Conservation (phyloP, 1,140 invertebrate species). For the Papilio aristodemus region DNA sequence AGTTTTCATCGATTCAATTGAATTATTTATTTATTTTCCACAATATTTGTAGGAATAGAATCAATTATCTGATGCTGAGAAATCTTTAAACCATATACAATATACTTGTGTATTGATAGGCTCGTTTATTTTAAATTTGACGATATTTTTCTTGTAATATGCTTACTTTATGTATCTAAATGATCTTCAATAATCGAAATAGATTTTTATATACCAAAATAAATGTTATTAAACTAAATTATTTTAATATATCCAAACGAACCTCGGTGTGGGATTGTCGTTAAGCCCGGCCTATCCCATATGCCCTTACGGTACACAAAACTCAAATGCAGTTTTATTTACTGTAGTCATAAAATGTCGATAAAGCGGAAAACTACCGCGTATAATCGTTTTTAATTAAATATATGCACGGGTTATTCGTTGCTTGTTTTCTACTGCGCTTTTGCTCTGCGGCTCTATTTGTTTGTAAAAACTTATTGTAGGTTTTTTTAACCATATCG, state of each 20-base stretch:
- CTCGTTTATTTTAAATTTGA: no score
- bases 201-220: no score
- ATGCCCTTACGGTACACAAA: conserved; percentile 57
- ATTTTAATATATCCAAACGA: conserved; percentile 48
- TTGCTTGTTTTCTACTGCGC: conserved; percentile 37
- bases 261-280: conserved; percentile 38
- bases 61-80: no score
- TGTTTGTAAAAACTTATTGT: conserved; percentile 25
- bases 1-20: no score
- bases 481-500: neutral
- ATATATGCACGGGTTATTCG: conserved; percentile 50
- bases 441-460: conserved; percentile 32
- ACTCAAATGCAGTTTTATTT: conserved; percentile 62
- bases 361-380: conserved; percentile 70
- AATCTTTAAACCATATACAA: no score
- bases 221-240: conserved; percentile 43
- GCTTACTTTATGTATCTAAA: no score
- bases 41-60: no score
- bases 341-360: conserved; percentile 65
- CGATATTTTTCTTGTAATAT: no score
- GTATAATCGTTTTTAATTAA: conserved; percentile 72
- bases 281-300: conserved; percentile 44
- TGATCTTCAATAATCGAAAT: no score
- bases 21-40: no score
- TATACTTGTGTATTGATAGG: no score